Evolutionary conservation across 2,888 invertebrate species (phyloP), one percentile per base, ranked within the genome.

Genomic region (Morpho helenor): DNA sequence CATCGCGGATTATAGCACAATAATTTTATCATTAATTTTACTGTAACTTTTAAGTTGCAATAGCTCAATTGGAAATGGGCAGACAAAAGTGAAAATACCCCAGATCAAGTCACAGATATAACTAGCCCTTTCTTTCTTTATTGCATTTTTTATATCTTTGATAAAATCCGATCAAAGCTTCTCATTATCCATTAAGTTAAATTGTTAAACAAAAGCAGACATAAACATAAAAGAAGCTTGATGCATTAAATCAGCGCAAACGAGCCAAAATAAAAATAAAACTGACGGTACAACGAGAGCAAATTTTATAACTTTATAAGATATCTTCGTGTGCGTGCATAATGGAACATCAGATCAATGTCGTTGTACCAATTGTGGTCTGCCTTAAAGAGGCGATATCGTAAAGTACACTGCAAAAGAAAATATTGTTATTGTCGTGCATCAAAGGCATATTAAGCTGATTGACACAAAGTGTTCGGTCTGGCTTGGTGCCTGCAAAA

Each of bases 251-350:
- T 41, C 39, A 46, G 9, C 9, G 8, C 23, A 71, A 74, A 74
- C 69, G 64, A 63, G 62, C 67, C 69, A 75, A 73, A 75, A 75
- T 71, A 74, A 79, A 79, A 67, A 74, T 70, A 71, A 16, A 72
- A 70, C 46, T 7, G 51, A 60, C 66, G 60, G 70, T 70, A 72
- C 75, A 76, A 74, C 76, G 77, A 76, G 72, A 73, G 64, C 68
- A 67, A 71, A 70, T 68, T 81, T 82, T 77, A 79, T 78, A 80
- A 79, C 80, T 82, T 81, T 75, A 82, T 80, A 78, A 78, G 72
- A 69, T 67, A 65, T 68, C 74, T 73, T 67, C 77, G 77, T 80
- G 79, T 80, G 77, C 73, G 76, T 71, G 79, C 77, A 80, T 83
- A 82, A 84, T 80, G 80, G 77, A 73, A 69, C 66, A 72, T 69